Base-by-base conservation (phyloP, 2,113 vertebrate species). In the Pristiophorus japonicus region DNA sequence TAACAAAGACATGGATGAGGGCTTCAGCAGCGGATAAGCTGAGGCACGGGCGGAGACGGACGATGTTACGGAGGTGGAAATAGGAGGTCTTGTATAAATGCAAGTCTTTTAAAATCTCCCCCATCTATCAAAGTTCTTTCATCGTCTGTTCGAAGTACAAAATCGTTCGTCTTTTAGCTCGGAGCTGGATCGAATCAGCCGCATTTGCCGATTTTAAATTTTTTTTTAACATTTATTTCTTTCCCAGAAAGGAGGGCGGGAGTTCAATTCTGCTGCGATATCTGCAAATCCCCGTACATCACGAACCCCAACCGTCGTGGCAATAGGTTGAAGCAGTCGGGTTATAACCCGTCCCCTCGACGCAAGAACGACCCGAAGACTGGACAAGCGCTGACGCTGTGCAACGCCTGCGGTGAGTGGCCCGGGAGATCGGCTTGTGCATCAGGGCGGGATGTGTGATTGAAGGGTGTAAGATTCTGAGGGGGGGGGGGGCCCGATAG, bases 141-240 rank as follows among this genome's bases (percentile, higher is more conserved):
- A 51, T 51, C 4, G 51, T 51, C 51, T 51, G 51, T 51, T 51
- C 51, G 51, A 51, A 51, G 51, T 51, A 51, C 51, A 59, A 59
- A 4, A 59, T 59, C 6, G 4, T 59, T 81, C 16, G 1, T 42
- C 16, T 81, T 42, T 42, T 81, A 1, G 2, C 3, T 42, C 3
- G n/a, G n/a, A 42, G 12, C 75, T 81, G 75, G 7, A 10, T 0
- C 12, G n/a, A 38, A 38, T 81, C 45, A 8, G 42, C 81, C 20
- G 16, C 14, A 20, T 22, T 7, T 0, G 42, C 0, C 0, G 42
- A 18, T 34, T 38, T 30, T n/a, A n/a, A n/a, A n/a, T n/a, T n/a
- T n/a, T n/a, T n/a, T n/a, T n/a, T n/a, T n/a, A n/a, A n/a, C n/a
- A n/a, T n/a, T n/a, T n/a, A n/a, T 59, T 92, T 62, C 62, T 66